Base-by-base conservation (phyloP, 2,113 vertebrate species). In the Coptodon bakossiorum region DNA sequence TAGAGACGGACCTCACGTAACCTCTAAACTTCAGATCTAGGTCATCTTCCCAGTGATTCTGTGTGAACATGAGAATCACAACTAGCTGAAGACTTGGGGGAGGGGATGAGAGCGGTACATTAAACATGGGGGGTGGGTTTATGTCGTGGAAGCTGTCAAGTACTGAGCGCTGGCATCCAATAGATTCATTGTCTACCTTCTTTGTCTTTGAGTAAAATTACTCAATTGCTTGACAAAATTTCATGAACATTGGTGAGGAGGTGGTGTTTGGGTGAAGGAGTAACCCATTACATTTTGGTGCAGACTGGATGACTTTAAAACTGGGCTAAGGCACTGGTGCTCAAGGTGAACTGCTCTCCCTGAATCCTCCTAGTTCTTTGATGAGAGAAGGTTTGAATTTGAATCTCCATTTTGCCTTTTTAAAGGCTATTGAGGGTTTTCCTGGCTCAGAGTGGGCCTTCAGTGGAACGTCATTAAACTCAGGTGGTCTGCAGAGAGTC, bases 151-250 rank as follows among this genome's bases (percentile, higher is more conserved):
- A 78, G 27, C 17, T 78, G 73, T 78, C 45, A 34, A n/a, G 16
- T 19, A 34, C 45, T 0, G 0, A 31, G 27, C 0, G 24, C 22
- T 7, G 22, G 13, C 24, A 50, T 50, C 45, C 16, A 50, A 3
- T 31, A 78, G 73, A 31, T 31, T 50, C 4, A 31, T 19, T 6
- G n/a, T 54, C 50, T 50, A 3, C 27, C 11, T n/a, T 50, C 71
- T 78, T 78, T n/a, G 45, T 78, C 16, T 78, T 13, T 50, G 6
- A 31, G 43, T 31, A 50, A 78, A 78, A 31, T 52, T 31, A 50
- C 16, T 52, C 10, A 52, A n/a, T 11, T 78, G 6, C 6, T 12
- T 3, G 14, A 31, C 71, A 27, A 27, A 73, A 45, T 17, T 73
- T 73, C n/a, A 31, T 50, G 16, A 50, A 1, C 31, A 48, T 34